Base-by-base conservation (phyloP, 2,113 vertebrate species). In the Felis chaus region DNA sequence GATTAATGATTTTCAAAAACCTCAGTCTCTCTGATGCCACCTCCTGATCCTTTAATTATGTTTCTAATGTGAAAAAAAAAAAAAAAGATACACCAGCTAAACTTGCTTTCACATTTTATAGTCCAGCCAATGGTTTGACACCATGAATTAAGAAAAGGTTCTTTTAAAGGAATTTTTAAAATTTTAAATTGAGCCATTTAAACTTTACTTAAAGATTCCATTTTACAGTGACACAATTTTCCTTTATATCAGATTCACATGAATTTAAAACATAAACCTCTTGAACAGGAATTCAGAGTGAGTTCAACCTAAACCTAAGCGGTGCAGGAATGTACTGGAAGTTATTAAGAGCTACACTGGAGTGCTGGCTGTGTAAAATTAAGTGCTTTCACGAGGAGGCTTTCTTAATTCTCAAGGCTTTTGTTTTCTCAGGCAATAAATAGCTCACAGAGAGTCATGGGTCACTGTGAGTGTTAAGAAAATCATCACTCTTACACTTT, bases 371-470 rank as follows among this genome's bases (percentile, higher is more conserved):
- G 86, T 97, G 96, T 98, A 98, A 98, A 87, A 90, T 97, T 98
- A 99, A 99, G 98, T 98, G 98, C 98, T 97, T 97, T 98, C 98
- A 98, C 93, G 97, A 96, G 18, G 84, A 98, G 73, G 95, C 85
- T 53, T 92, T 97, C 84, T 97, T 65, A 65, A 65, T 95, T 94
- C 92, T 89, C 68, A 29, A 31, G 0, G 9, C 68, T 96, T 97
- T 97, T 90, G 94, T 96, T 98, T 96, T 98, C 91, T 53, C 63
- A 76, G 57, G 41, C 69, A 95, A 50, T 79, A 97, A 96, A 97
- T 18, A 97, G 97, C 0, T 93, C 5, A 29, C 73, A 84, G 69
- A 94, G 96, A 74, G 91, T 57, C 16, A 87, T 76, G 97, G 9
- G 0, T 85, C 69, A 79, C 92, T 98, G 95, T 69, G 55, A 97